Evolutionary conservation across 64 coral and sea anemone genomes (phyloP).

Genomic region (Astreopora myriophthalma): DNA sequence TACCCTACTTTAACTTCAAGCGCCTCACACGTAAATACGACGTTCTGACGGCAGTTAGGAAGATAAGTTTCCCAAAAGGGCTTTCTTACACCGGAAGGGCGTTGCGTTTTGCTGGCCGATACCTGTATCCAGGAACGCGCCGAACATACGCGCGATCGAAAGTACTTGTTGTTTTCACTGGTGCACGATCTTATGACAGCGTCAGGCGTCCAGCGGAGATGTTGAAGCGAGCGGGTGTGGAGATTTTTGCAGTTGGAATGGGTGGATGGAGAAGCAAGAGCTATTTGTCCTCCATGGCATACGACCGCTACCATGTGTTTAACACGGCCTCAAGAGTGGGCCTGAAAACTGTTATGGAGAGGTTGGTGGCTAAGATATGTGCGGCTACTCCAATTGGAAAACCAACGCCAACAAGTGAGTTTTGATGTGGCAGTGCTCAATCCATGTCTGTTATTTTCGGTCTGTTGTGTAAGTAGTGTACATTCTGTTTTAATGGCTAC

Average conservation of each 20-base stretch:
- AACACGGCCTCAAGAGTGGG: slow-evolving; percentile 20
- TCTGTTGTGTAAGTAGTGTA: too few relatives aligned
- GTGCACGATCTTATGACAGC: slow-evolving; percentile 35
- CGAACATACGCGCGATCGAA: slow-evolving; percentile 24
- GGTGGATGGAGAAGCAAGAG: slow-evolving; percentile 21
- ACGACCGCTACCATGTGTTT: slow-evolving; percentile 61
- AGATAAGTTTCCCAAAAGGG: slow-evolving; percentile 35
- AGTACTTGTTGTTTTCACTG: slow-evolving; percentile 54
- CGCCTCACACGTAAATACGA: not conserved
- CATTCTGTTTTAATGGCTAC: too few relatives aligned
- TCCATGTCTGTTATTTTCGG: not conserved
- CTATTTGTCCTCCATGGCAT: slow-evolving; percentile 55
- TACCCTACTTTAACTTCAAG: slow-evolving; percentile 48
- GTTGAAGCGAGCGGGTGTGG: slow-evolving; percentile 30
- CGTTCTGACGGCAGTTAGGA: slow-evolving; percentile 29
- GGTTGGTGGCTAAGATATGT: slow-evolving; percentile 22
- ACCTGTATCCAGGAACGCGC: slow-evolving; percentile 38
- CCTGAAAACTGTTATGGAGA: not conserved
- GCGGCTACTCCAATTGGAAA: slow-evolving; percentile 30
- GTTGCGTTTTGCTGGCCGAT: slow-evolving; percentile 30
- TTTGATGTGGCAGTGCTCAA: not conserved
- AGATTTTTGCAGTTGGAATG: slow-evolving; percentile 65
- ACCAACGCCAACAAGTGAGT: slow-evolving; percentile 43
- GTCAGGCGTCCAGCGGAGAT: slow-evolving; percentile 29
- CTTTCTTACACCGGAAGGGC: slow-evolving; percentile 63